phyloP scores from a whole-genome alignment of 2,888 invertebrate genomes.

The Aphodius sticticus region DNA sequence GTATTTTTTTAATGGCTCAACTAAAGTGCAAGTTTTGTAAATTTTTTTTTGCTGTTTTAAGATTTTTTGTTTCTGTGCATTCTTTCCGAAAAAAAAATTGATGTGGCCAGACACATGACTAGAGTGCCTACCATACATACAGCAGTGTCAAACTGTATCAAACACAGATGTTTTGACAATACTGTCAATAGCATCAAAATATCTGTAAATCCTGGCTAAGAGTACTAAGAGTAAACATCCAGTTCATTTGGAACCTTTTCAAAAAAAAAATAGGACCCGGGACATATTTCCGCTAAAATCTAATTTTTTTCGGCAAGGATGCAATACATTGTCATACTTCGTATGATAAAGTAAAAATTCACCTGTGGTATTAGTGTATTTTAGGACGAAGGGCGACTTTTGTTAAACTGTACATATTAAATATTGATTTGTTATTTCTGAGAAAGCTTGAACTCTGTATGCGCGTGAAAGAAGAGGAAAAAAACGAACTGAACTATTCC shows the following conservation, averaged over 20 bases:
- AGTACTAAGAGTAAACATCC: no score
- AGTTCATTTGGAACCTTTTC: no score
- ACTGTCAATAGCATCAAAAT: no score
- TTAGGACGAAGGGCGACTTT: background rate
- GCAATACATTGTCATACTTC: no score
- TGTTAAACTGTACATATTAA: background rate
- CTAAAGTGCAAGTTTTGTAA: conserved; percentile 19
- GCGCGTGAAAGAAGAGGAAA: background rate
- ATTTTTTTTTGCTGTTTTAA: conserved; percentile 21
- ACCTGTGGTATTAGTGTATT: conserved; percentile 25
- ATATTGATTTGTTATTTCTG: conserved; percentile 9
- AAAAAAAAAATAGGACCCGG: no score
- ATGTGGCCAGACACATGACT: no score
- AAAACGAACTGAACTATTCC: conserved; percentile 22
- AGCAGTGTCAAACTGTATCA: no score
- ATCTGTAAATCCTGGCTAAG: no score
- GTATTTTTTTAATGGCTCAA: conserved; percentile 4
- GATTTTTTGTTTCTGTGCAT: conserved; percentile 18
- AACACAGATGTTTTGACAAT: no score
- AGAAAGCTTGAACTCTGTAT: background rate
- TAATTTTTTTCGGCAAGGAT: no score
- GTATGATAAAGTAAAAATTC: background rate
- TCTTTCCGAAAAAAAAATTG: background rate
- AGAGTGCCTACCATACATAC: no score
- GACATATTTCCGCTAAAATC: no score